These are phyloP conservation scores for Perodicticus potto DNA, from an alignment of 2,797 vertebrate genomes.

Conservation along the genomic window DNA sequence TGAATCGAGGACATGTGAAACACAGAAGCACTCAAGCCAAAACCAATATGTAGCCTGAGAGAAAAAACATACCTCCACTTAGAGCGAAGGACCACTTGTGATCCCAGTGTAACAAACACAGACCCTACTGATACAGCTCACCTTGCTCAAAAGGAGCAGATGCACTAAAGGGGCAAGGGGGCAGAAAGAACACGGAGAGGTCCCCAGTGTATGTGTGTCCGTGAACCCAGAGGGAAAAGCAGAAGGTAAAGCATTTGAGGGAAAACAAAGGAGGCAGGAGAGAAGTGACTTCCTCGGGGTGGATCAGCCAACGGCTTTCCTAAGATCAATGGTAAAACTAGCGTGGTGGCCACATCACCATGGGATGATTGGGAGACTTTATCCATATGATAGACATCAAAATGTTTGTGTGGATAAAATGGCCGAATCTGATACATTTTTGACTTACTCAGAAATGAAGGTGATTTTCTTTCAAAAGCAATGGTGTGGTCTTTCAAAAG, in stretches of 20 bases:
- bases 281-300: not conserved
- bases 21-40: not conserved
- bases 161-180: not conserved
- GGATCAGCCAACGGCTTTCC: not conserved
- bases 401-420: not conserved
- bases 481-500: constrained; percentile 18
- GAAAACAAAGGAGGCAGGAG: not conserved
- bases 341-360: not conserved
- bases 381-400: not conserved
- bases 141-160: not conserved
- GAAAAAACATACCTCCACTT: not conserved
- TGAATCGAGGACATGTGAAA: not conserved
- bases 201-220: not conserved
- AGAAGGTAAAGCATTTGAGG: not conserved
- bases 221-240: not conserved
- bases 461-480: constrained; percentile 46
- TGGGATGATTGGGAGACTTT: not conserved
- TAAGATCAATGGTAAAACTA: not conserved
- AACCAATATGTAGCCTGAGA: not conserved
- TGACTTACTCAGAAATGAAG: constrained; percentile 17
- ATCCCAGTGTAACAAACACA: not conserved
- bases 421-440: not conserved
- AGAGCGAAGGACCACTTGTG: not conserved
- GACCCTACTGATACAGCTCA: not conserved
- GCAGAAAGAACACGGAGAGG: not conserved